Evolutionary conservation across 37 sponge, comb jelly and placozoan species (phyloP), one percentile per base, ranked within the genome.

Genomic region (Petrosia ficiformis): DNA sequence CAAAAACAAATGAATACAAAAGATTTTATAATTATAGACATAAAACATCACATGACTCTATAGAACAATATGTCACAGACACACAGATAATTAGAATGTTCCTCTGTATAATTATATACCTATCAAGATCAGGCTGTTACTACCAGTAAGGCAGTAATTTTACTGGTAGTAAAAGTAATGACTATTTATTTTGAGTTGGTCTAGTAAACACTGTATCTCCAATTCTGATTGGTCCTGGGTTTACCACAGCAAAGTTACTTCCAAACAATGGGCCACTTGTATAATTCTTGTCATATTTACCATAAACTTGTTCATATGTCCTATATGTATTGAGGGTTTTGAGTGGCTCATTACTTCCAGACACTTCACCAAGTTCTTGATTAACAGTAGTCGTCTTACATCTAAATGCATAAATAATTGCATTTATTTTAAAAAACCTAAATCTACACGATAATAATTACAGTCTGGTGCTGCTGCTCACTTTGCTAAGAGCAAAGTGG

Each of bases 301-400:
- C 63, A 61, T 61, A 61, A 5, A 61, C 63, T 26, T 61, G 28
- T 22, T 61, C 28, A n/a, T 61, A 61, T 5, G 5, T 61, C 28
- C 63, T 11, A 22, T 61, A 61, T 61, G 63, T 65, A 28, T 36
- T 44, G 39, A 86, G 42, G 19, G 80, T 79, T 35, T 73, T 21
- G 39, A 80, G 4, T 3, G 80, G 80, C 61, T 86, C 87, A 29
- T 10, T 39, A 31, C 75, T 76, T n/a, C 68, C 3, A 29, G 64
- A 40, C 34, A 43, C 54, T 8, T 19, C 54, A 36, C 80, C 87
- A 26, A 21, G 22, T 14, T 86, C 80, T 28, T 78, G 80, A 58
- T 85, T 68, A 1, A 86, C 65, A 54, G 75, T 79, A 2, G 76
- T 79, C 80, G 80, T 2, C 39, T 67, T 52, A 26, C 80, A 86